Evolutionary conservation across 2,797 vertebrate species (phyloP), one percentile per base, ranked within the genome.

Genomic region (Anniella stebbinsi): DNA sequence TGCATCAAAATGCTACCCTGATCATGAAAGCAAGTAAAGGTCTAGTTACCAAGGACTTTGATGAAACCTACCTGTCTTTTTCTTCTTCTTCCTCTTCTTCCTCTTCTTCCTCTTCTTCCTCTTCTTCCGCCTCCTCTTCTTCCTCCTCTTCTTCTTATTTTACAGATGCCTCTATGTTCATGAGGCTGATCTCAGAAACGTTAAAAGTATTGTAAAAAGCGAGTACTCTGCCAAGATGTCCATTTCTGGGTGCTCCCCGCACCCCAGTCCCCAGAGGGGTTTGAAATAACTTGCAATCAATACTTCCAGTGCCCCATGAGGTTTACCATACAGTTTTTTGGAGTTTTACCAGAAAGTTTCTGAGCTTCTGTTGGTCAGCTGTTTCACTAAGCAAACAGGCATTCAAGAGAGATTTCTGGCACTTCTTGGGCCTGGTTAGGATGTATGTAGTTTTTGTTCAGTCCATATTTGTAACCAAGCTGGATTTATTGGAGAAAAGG

Each of bases 211-310:
- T 33, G 21, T 70, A 75, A 80, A 67, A 80, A 75, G 88, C 66
- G 41, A 78, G 6, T 88, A 33, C 85, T 88, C 81, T 80, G 82
- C 54, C 86, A 85, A 73, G 33, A 72, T 67, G 77, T 91, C 54
- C 48, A 67, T 80, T 66, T 85, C 76, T 66, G 41, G 38, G 41
- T 54, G 38, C 13, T 45, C 41, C 36, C 54, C 2, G 5, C 30
- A 48, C 80, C 67, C 10, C 28, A 38, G 28, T 81, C 87, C 38
- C 75, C 6, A 3, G 4, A 75, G 83, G 30, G 69, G 1, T 73
- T 73, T 30, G 76, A 72, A 88, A 66, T 63, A 67, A 80, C 54
- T 66, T 85, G 4, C 54, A 45, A 73, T 8, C 33, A 85, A 75
- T 10, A 28, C 17, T 45, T 45, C 45, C 8, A 54, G n/a, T 80